phyloP scores from a whole-genome alignment of 2,888 invertebrate species.

The Leptinotarsa tumamoca region DNA sequence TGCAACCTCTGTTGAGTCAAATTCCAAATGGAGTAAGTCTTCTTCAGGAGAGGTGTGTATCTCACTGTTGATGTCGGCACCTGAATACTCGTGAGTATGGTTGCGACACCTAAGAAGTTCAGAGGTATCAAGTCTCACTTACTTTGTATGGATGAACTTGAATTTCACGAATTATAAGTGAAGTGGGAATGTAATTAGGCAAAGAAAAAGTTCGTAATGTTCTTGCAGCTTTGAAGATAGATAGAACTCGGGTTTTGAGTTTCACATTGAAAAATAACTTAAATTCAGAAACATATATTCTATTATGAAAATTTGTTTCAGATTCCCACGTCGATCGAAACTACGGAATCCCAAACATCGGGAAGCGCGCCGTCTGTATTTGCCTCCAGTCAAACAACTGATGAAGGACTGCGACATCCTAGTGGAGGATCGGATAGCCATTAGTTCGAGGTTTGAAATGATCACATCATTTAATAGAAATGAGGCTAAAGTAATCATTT shows the following conservation, averaged over 20 bases:
- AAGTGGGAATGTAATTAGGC: too few species aligned
- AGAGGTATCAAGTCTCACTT: too few species aligned
- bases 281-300: background rate
- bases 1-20: too few species aligned
- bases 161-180: too few species aligned
- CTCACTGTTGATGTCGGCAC: too few species aligned
- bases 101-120: too few species aligned
- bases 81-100: too few species aligned
- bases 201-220: too few species aligned
- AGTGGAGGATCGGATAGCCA: slow-evolving; percentile 62
- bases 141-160: too few species aligned
- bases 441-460: slow-evolving; percentile 34
- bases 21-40: too few species aligned
- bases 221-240: too few species aligned
- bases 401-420: slow-evolving; percentile 55
- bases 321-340: slow-evolving; percentile 59
- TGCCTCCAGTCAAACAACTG: slow-evolving; percentile 57
- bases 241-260: background rate
- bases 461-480: background rate
- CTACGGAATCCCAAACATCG: slow-evolving; percentile 61
- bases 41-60: too few species aligned
- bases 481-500: background rate
- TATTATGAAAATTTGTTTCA: slow-evolving; percentile 27
- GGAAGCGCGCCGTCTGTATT: slow-evolving; percentile 46
- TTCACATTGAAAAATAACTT: background rate